A percentile compares a stretch with the other conserved stretches of the same genome.
Conservation (phyloP, 2,888 invertebrate genomes). For the Acanthosepion lycidas region DNA sequence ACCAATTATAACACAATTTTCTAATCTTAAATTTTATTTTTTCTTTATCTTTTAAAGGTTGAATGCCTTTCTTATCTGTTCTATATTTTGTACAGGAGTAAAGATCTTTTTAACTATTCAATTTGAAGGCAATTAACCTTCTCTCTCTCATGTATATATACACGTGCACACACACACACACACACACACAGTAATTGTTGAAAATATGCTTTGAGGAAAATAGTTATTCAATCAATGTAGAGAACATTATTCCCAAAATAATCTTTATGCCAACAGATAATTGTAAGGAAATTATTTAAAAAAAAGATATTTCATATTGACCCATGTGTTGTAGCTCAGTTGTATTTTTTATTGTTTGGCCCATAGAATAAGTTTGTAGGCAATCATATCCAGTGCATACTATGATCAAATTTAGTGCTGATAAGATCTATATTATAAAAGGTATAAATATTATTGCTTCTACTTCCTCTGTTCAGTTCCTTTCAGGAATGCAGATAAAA, state of each 20-base stretch:
- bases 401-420: too few relatives aligned
- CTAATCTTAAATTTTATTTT: not conserved
- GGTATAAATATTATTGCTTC: too few relatives aligned
- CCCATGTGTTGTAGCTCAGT: too few relatives aligned
- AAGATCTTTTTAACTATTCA: not conserved
- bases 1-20: not conserved
- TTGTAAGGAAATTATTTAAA: not conserved
- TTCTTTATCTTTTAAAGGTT: not conserved
- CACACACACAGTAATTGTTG: not conserved
- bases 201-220: not conserved
- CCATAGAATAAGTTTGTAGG: too few relatives aligned
- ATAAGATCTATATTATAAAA: too few relatives aligned
- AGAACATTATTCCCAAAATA: not conserved
- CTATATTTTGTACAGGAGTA: too few relatives aligned
- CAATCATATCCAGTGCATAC: too few relatives aligned
- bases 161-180: too few relatives aligned
- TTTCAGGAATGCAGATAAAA: too few relatives aligned
- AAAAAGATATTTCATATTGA: too few relatives aligned
- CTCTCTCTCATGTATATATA: not conserved
- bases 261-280: not conserved
- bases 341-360: too few relatives aligned
- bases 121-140: not conserved
- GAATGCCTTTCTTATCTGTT: not conserved
- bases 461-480: too few relatives aligned
- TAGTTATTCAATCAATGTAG: constrained; percentile 37